Evolutionary conservation across 1,140 invertebrate species (phyloP).

Genomic region (Eciton burchellii): DNA sequence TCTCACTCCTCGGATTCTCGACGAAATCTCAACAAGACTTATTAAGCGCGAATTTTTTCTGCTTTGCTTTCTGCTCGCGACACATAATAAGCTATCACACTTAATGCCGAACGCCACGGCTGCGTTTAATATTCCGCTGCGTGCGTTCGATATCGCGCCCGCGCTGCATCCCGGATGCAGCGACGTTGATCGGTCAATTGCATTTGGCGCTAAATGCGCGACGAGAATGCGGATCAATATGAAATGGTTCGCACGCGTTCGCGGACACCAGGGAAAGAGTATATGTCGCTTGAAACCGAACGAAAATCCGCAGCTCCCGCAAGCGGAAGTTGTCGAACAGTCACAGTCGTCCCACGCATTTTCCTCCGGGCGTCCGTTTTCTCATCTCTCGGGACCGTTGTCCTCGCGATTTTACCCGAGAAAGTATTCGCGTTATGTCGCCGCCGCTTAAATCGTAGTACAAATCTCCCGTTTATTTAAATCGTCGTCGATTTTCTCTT

Average conservation of each 20-base stretch:
- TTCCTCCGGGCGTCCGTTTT: not conserved
- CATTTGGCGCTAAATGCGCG: constrained; percentile 14
- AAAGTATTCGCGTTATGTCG: constrained; percentile 67
- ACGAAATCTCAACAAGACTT: not conserved
- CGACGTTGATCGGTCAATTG: not conserved
- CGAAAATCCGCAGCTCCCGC: constrained; percentile 30
- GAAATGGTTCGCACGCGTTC: constrained; percentile 27
- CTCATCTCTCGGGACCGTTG: constrained; percentile 44
- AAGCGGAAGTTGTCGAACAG: constrained; percentile 49
- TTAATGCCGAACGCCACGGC: not conserved
- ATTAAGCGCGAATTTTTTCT: not conserved
- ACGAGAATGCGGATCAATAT: constrained; percentile 23
- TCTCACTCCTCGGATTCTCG: not conserved
- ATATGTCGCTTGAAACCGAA: constrained; percentile 43
- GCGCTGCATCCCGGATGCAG: not conserved
- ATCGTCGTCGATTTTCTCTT: constrained; percentile 74
- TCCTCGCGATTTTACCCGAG: constrained; percentile 64
- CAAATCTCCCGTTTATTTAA: constrained; percentile 77
- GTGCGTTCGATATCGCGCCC: not conserved
- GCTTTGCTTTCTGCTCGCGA: not conserved
- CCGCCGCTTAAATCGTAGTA: constrained; percentile 80
- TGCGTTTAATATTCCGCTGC: not conserved
- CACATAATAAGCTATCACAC: not conserved
- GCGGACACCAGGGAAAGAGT: constrained; percentile 62
- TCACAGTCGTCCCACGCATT: constrained; percentile 11